A percentile compares a stretch with the other conserved stretches of the same genome.
Evolutionary conservation across 2,888 invertebrate genomes (phyloP).

Genomic region (Drosophila tripunctata): DNA sequence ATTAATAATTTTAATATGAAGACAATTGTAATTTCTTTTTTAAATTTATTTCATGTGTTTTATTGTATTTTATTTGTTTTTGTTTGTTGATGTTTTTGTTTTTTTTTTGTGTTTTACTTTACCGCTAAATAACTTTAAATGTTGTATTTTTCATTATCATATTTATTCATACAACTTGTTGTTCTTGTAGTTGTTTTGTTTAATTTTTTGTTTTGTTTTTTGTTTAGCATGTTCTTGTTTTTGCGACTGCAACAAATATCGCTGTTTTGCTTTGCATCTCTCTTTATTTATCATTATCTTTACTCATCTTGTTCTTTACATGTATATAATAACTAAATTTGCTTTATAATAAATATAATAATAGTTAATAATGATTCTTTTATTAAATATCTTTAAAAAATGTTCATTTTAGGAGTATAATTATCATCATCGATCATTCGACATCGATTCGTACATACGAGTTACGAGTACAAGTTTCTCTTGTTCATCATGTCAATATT

Average conservation of each 20-base stretch:
- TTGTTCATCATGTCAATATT: no score
- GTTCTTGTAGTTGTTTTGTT: conserved; percentile 35
- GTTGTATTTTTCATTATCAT: conserved; percentile 73
- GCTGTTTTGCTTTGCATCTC: conserved; percentile 58
- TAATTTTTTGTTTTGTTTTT: no score
- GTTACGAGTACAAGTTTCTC: conserved; percentile 22
- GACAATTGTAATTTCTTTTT: conserved; percentile 39
- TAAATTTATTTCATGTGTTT: conserved; percentile 73
- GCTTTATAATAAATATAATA: conserved; percentile 72
- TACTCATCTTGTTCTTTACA: conserved; percentile 70
- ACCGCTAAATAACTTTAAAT: conserved; percentile 80
- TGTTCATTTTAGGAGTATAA: conserved; percentile 74
- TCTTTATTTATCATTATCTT: conserved; percentile 57
- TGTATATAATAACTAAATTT: conserved; percentile 77
- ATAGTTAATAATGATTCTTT: conserved; percentile 79
- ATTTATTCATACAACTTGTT: conserved; percentile 51
- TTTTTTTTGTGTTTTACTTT: conserved; percentile 62
- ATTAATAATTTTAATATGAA: conserved; percentile 7
- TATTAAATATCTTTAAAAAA: conserved; percentile 80
- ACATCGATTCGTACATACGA: conserved; percentile 49
- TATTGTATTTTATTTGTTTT: conserved; percentile 77
- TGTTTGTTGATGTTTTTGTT: conserved; percentile 61
- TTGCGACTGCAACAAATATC: conserved; percentile 49
- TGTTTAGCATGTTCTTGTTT: conserved; percentile 21
- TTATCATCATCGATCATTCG: conserved; percentile 66